A percentile compares a stretch with the other conserved stretches of the same genome.
Evolutionary conservation across 2,113 vertebrate species (phyloP).

Genomic region (Leptosomus discolor): DNA sequence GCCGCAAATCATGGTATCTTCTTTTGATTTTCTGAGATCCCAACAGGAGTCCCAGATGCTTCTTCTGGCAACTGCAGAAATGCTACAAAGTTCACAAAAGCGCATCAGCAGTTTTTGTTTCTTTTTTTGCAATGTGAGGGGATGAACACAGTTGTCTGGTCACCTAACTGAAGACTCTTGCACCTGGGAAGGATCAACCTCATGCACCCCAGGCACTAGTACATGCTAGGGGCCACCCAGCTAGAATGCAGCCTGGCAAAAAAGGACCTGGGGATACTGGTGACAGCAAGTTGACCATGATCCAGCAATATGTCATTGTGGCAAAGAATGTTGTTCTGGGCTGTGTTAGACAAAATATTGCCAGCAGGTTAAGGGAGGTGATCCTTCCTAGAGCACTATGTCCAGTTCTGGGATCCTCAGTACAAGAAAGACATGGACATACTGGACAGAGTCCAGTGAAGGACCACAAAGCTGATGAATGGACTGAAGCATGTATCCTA

Average conservation of each 20-base stretch:
- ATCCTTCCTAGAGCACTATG: neutral
- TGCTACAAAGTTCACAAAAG: neutral
- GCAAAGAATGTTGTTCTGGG: neutral
- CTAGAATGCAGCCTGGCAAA: neutral
- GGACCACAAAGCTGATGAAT: neutral
- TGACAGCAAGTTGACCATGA: neutral
- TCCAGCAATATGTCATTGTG: too few species aligned
- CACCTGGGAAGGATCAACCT: neutral
- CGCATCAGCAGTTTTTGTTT: neutral
- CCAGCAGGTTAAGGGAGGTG: neutral
- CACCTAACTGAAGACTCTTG: neutral
- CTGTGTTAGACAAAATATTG: neutral
- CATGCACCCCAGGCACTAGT: accelerated
- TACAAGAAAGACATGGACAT: neutral
- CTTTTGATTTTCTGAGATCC: neutral
- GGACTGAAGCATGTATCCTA: neutral
- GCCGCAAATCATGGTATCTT: neutral
- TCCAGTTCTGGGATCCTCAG: neutral
- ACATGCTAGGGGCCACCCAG: neutral
- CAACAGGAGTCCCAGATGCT: neutral
- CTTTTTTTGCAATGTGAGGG: neutral
- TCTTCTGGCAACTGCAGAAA: neutral
- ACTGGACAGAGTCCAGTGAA: neutral
- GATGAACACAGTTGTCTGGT: neutral
- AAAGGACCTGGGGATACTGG: neutral